A percentile compares a stretch with the other conserved stretches of the same genome.
Conservation (phyloP, 2,113 vertebrate genomes). For the Melospiza georgiana region DNA sequence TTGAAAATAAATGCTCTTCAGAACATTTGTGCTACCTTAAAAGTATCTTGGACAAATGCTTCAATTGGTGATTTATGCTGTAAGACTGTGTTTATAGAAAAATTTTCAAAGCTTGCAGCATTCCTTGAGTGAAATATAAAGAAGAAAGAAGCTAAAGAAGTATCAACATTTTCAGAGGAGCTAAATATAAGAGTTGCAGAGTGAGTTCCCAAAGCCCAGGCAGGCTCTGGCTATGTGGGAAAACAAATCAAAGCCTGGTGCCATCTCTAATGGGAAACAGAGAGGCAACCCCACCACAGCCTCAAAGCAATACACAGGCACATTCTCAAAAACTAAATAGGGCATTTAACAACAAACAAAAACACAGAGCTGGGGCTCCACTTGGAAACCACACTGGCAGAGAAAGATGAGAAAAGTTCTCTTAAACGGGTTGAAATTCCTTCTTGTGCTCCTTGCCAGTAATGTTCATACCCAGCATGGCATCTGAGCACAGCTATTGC, state of each 20-base stretch:
- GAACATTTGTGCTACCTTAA: neutral
- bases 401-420: constrained; percentile 27
- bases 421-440: neutral
- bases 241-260: constrained; percentile 57
- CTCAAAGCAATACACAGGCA: neutral
- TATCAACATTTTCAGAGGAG: neutral
- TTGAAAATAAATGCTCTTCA: neutral
- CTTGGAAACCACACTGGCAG: constrained; percentile 27
- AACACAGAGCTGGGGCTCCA: constrained; percentile 18
- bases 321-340: constrained; percentile 48
- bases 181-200: constrained; percentile 36
- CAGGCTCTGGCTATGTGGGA: constrained; percentile 37
- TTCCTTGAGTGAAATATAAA: neutral
- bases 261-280: constrained; percentile 70
- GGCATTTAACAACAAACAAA: constrained; percentile 65
- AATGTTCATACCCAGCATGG: neutral
- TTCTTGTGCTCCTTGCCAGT: constrained; percentile 14
- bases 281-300: constrained; percentile 43
- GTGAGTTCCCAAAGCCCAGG: neutral
- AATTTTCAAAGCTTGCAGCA: neutral
- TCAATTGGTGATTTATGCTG: neutral
- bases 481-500: neutral
- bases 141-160: constrained; percentile 2
- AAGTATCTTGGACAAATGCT: neutral
- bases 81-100: neutral